Evolutionary conservation across 1,140 invertebrate species (phyloP), one percentile per base, ranked within the genome.

Genomic region (Diorhabda sublineata): DNA sequence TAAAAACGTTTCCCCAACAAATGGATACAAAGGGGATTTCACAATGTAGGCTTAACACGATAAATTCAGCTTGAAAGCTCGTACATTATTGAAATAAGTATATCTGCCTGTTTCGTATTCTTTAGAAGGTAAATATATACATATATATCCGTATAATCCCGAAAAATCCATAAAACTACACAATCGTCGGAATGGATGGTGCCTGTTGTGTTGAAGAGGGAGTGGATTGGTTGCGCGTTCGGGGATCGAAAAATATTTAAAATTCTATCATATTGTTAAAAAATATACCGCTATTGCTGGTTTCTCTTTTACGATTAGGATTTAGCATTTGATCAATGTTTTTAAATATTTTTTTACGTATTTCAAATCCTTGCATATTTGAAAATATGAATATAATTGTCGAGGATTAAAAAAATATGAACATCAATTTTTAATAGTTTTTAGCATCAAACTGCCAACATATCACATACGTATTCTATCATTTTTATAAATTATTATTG

Each of bases 61-160:
- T 62, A 62, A 62, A 62, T 62, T 62, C 61, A 44, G n/a, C 44
- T 43, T 62, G 44, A 62, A 62, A 62, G 61, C 61, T 62, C 61
- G 44, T 62, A 62, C 61, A 62, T 62, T 62, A 62, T 62, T 62
- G 61, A 62, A 62, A 62, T 62, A 44, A 62, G 61, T 62, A 62
- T 45, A 62, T 62, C 43, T 62, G 42, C n/a, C 44, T 44, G 61
- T 42, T 43, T 62, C 6, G 42, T 62, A 11, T 62, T 62, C 61
- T 62, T 62, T 62, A 7, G 44, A 62, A 62, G 61, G 3, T 62
- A 45, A 62, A 62, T 45, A 62, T 62, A 61, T 3, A 42, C 42
- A 47, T 44, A 62, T 47, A 62, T 44, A 44, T 52, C 47, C 47
- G 47, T 52, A 52, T 52, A 59, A 26, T 42, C 58, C 41, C 58